Percentiles rank a stretch among this genome's conserved stretches.
phyloP scores from a whole-genome alignment of 2,113 vertebrate genomes.

The Takifugu flavidus region DNA sequence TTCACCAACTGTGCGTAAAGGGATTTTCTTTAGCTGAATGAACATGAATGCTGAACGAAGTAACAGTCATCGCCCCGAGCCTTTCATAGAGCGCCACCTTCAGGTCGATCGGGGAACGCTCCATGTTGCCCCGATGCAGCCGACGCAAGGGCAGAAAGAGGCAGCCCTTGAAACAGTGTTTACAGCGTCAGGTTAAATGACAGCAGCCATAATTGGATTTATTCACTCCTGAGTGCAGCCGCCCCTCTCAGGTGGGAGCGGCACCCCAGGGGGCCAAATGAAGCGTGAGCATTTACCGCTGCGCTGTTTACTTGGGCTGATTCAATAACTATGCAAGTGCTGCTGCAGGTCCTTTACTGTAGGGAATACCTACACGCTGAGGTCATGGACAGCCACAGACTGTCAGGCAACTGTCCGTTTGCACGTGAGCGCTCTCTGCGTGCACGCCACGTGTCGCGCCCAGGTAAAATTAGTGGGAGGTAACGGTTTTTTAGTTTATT shows the following conservation, averaged over 20 bases:
- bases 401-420: conserved; percentile 35
- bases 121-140: too few species aligned
- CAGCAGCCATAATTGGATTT: conserved; percentile 21
- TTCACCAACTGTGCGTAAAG: too few species aligned
- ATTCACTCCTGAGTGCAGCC: conserved; percentile 24
- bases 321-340: conserved; percentile 45
- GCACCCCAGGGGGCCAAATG: conserved; percentile 35
- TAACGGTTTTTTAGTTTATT: not conserved
- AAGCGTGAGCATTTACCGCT: conserved; percentile 38
- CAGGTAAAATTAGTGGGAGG: too few species aligned
- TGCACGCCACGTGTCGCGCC: conserved; percentile 22
- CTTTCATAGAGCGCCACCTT: too few species aligned
- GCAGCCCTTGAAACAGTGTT: not conserved
- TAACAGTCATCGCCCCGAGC: too few species aligned
- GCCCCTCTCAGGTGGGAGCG: conserved; percentile 35
- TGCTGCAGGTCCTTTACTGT: conserved; percentile 43
- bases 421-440: conserved; percentile 5
- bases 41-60: too few species aligned
- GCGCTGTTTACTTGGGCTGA: conserved; percentile 57
- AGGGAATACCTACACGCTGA: conserved; percentile 44
- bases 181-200: conserved; percentile 2
- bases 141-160: not conserved
- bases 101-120: too few species aligned
- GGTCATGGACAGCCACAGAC: conserved; percentile 45
- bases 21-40: too few species aligned